Evolutionary conservation across 2,797 vertebrate species (phyloP), one percentile per base, ranked within the genome.

Genomic region (Phoeniculus purpureus): DNA sequence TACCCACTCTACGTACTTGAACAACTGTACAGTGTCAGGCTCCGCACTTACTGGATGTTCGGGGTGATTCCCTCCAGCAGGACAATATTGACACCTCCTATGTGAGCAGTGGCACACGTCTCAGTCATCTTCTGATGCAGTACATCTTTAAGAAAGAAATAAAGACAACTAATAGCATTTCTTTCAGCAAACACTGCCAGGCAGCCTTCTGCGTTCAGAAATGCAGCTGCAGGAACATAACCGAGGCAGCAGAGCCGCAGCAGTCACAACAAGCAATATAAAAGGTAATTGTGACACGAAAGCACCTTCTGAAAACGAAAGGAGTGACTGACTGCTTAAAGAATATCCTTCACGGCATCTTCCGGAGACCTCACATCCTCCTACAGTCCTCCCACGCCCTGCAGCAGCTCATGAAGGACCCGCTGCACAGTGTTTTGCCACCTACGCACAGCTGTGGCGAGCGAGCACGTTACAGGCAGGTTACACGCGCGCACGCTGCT

Each of bases 41-140:
- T 72, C 87, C 17, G 23, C 76, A 99, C 99, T 96, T 97, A 99
- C 99, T 99, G 99, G 94, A 99, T 99, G 94, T 99, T 99, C 73
- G 99, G 99, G 12, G 99, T 98, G 83, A 99, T 98, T 48, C 99
- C 99, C 96, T 99, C 99, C 94, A 99, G 98, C 22, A 99, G 98
- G 52, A 99, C 99, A 0, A 99, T 99, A 97, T 99, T 99, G 60
- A 99, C 98, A 45, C 99, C 99, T 91, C 99, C 99, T 62, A 99
- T 99, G 91, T 99, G 99, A 97, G 99, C 99, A 5, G 99, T 99
- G 17, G 99, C 99, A 93, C 99, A 99, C 0, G 99, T 99, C 95
- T 99, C 99, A 0, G 99, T 99, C 99, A 99, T 99, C 96, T 99
- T 99, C 95, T 99, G 99, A 96, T 99, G 99, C n/a, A 99, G 97